A percentile compares a stretch with the other conserved stretches of the same genome.
phyloP scores from a whole-genome alignment of 2,888 invertebrate species.

The Hirudinaria manillensis region DNA sequence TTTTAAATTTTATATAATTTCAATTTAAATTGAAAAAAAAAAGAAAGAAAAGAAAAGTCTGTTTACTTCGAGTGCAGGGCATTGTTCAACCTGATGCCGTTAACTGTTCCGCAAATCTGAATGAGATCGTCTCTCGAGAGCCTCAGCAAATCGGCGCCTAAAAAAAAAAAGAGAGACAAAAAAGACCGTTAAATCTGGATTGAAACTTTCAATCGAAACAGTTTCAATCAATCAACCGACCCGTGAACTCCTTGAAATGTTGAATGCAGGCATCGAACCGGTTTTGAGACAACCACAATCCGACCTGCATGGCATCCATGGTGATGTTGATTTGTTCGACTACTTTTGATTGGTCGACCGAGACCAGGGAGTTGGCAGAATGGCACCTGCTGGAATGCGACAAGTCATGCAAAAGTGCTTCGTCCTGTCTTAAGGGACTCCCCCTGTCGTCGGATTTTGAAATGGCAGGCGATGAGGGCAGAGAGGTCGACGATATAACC shows the following conservation, averaged over 20 bases:
- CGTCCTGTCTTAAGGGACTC: neutral
- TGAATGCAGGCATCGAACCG: constrained; percentile 71
- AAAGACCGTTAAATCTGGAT: constrained; percentile 3
- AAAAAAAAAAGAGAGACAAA: neutral
- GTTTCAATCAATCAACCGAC: constrained; percentile 39
- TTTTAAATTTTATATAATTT: neutral
- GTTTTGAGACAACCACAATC: constrained; percentile 71
- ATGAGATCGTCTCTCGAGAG: constrained; percentile 84
- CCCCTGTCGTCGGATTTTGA: neutral
- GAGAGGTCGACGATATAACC: constrained; percentile 2
- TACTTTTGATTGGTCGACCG: neutral
- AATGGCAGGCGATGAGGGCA: neutral
- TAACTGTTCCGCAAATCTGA: constrained; percentile 86
- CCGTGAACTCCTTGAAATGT: constrained; percentile 78
- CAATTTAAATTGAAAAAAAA: neutral
- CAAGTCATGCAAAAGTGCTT: neutral
- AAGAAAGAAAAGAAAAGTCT: neutral
- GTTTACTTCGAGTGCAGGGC: constrained; percentile 36
- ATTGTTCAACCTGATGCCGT: constrained; percentile 86
- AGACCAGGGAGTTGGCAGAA: neutral
- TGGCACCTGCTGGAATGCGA: neutral
- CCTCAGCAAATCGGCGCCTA: constrained; percentile 71
- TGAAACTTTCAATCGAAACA: constrained; percentile 2
- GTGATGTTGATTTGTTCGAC: constrained; percentile 56
- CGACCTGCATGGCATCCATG: constrained; percentile 65